Evolutionary conservation across 2,888 invertebrate species (phyloP), one percentile per base, ranked within the genome.

Genomic region (Parthenolecanium corni): DNA sequence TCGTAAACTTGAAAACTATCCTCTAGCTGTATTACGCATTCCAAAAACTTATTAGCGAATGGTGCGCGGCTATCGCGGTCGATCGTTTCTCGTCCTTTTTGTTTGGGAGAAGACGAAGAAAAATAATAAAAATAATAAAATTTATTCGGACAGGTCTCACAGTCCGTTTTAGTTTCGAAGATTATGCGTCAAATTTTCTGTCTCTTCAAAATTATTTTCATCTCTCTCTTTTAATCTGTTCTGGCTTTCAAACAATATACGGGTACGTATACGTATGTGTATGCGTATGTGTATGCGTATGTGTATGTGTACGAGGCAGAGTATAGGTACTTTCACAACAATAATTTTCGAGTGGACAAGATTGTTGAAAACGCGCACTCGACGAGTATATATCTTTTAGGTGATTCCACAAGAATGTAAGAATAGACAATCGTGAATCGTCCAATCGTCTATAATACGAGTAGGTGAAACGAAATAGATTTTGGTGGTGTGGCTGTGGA

Each of bases 1-100:
- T 49, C 49, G 49, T 49, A 49, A 49, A 49, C 21, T 49, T 49
- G 14, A 49, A 21, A 49, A 49, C 21, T 49, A 49, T 49, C 49
- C 49, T 14, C 21, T 23, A 23, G 23, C 18, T 14, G 23, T 11
- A 49, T 31, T 20, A 18, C 46, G 23, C 49, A 49, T 49, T 49
- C 49, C 49, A 16, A 42, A 18, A 14, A 49, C 49, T 20, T 49
- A 49, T 49, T 49, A 49, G 49, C 49, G 49, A 49, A 16, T 49
- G 49, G 21, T 21, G 21, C 23, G 49, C 23, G 49, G 49, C 49
- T 49, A 49, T 49, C 23, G 21, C n/a, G n/a, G n/a, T 23, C 21
- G 23, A 20, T 49, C 49, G 49, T 23, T 20, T 20, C 21, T 49
- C 23, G 11, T 21, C 21, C 21, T 31, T 31, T 31, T 31, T n/a